These are phyloP conservation scores for Dasyurus viverrinus DNA, from an alignment of 2,113 vertebrate species.

Conservation along the genomic window DNA sequence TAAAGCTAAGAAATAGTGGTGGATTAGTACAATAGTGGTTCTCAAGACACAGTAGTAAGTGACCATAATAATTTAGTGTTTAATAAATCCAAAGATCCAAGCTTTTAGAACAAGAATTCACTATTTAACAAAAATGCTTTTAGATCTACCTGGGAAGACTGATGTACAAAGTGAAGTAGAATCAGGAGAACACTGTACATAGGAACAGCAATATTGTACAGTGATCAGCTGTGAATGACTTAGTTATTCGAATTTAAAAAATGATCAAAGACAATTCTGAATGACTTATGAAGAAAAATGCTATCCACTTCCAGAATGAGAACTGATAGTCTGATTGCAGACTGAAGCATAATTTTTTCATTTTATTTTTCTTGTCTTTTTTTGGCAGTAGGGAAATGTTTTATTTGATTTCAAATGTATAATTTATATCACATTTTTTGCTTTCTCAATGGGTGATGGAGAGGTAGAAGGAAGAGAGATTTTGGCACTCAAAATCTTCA, in stretches of 20 bases:
- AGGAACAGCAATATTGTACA: not conserved
- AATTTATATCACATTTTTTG: not conserved
- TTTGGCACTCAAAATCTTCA: not conserved
- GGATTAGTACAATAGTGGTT: not conserved
- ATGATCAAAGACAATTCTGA: not conserved
- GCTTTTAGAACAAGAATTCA: not conserved
- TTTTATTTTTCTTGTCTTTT: not conserved
- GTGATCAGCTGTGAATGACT: not conserved
- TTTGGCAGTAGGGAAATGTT: not conserved
- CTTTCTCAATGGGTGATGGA: not conserved
- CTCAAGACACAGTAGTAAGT: not conserved
- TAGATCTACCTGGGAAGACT: not conserved
- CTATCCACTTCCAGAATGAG: not conserved
- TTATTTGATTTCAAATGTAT: not conserved
- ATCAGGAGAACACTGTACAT: not conserved
- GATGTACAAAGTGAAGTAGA: not conserved
- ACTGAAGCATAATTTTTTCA: not conserved
- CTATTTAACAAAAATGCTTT: not conserved
- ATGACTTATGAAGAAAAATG: not conserved
- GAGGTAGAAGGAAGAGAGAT: not conserved
- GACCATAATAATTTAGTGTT: not conserved
- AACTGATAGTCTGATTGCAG: not conserved
- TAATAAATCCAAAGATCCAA: not conserved
- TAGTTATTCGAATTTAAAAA: not conserved
- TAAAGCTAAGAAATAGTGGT: not conserved